Evolutionary conservation across 2,113 vertebrate genomes (phyloP).

Genomic region (Xenus cinereus): DNA sequence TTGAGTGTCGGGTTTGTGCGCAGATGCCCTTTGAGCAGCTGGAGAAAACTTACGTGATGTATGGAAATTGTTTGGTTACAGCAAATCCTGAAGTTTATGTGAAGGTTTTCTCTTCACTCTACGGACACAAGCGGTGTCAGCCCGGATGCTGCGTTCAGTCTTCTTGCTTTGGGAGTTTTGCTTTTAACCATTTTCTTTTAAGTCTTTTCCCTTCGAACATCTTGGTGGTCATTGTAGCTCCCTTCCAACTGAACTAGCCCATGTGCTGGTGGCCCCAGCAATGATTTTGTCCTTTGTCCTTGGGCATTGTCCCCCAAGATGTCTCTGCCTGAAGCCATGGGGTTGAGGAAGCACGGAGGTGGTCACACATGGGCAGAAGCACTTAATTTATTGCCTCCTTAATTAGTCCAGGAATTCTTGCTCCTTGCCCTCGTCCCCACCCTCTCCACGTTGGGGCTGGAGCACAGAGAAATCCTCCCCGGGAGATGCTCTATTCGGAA

Average conservation of each 20-base stretch:
- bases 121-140: fast-evolving
- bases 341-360: neutral
- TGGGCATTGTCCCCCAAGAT: neutral
- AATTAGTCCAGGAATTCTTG: neutral
- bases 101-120: neutral
- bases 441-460: neutral
- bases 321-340: neutral
- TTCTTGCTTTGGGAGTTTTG: neutral
- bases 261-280: neutral
- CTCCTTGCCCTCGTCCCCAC: neutral
- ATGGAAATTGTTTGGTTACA: neutral
- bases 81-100: neutral
- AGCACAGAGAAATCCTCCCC: fast-evolving
- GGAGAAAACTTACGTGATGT: neutral
- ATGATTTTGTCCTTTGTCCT: neutral
- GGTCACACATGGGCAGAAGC: neutral
- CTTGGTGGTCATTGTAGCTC: neutral
- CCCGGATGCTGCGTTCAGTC: fast-evolving
- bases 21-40: neutral
- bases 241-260: neutral
- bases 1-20: neutral
- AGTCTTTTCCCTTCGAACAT: neutral
- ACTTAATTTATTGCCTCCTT: neutral
- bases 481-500: neutral
- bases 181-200: neutral